A percentile compares a stretch with the other conserved stretches of the same genome.
Evolutionary conservation across 2,888 invertebrate genomes (phyloP).

Genomic region (Sisyra terminalis): DNA sequence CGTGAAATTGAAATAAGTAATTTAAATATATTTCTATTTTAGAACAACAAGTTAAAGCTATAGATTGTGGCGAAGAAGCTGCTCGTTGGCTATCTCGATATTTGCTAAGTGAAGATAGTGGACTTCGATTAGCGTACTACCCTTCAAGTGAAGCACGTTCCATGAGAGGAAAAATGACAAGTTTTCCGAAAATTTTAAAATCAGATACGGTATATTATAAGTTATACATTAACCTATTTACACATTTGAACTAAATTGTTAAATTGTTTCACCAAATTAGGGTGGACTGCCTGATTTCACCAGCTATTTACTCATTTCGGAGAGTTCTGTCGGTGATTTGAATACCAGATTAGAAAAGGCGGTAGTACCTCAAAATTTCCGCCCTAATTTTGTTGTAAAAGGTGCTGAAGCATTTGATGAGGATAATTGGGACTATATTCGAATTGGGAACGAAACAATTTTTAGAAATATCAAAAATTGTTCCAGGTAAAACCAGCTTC

Average conservation of each 20-base stretch:
- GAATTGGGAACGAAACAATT: constrained; percentile 40
- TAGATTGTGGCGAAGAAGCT: constrained; percentile 56
- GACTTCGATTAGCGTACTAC: constrained; percentile 42
- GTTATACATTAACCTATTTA: neutral
- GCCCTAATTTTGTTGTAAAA: constrained; percentile 51
- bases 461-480: constrained; percentile 50
- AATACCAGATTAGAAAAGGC: constrained; percentile 37
- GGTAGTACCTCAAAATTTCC: constrained; percentile 38
- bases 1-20: too few species aligned
- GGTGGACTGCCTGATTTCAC: constrained; percentile 50
- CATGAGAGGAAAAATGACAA: constrained; percentile 18
- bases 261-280: constrained; percentile 22
- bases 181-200: constrained; percentile 16
- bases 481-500: constrained; percentile 31
- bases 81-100: constrained; percentile 56
- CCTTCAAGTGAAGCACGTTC: constrained; percentile 28
- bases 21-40: neutral
- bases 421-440: constrained; percentile 54
- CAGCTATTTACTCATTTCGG: constrained; percentile 48
- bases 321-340: constrained; percentile 46
- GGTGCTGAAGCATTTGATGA: constrained; percentile 42
- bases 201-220: constrained; percentile 9
- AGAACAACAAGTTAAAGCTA: constrained; percentile 33
- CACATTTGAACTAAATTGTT: constrained; percentile 1
- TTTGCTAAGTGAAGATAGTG: constrained; percentile 30